Evolutionary conservation across 2,888 invertebrate species (phyloP), one percentile per base, ranked within the genome.

Genomic region (Linyphia triangularis): DNA sequence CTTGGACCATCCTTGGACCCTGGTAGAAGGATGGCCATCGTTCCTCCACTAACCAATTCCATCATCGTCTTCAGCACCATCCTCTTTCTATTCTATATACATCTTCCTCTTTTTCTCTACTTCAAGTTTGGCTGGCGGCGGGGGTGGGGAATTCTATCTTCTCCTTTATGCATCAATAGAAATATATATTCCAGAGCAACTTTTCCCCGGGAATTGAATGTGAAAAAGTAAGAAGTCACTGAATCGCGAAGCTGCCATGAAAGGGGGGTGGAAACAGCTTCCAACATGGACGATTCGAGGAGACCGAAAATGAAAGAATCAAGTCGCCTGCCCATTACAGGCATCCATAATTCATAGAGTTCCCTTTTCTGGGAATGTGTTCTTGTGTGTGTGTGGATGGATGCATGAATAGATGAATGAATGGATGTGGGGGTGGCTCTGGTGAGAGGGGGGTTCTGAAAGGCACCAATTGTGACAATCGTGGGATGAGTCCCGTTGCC

Each of bases 311-410:
- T 85, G 79, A 88, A 88, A 88, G 86, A 88, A 85, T 85, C 85
- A 69, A 81, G 82, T 83, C 83, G 73, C 72, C 82, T 69, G 26
- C 77, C 86, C 82, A 83, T 88, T 83, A 83, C 83, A 33, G 77
- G 57, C 88, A 88, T 88, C 88, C 88, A 88, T 88, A 88, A 88
- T 88, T 88, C 88, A 88, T 88, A 82, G 83, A 75, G 73, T 81
- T 81, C 67, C 86, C 65, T 78, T 77, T 73, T 81, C 73, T 73
- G 59, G 67, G 69, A 77, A 85, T 79, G 72, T 65, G 70, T 69
- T 72, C n/a, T 33, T 40, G 57, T 72, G 61, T 30, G 51, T 75
- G 84, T 22, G 73, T 84, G 75, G 51, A 83, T 83, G 75, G 67
- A 84, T 84, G 69, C 30, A 43, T 84, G 59, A 19, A 67, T 73